phyloP scores from a whole-genome alignment of 2,113 vertebrate genomes.

The Asarcornis scutulata region DNA sequence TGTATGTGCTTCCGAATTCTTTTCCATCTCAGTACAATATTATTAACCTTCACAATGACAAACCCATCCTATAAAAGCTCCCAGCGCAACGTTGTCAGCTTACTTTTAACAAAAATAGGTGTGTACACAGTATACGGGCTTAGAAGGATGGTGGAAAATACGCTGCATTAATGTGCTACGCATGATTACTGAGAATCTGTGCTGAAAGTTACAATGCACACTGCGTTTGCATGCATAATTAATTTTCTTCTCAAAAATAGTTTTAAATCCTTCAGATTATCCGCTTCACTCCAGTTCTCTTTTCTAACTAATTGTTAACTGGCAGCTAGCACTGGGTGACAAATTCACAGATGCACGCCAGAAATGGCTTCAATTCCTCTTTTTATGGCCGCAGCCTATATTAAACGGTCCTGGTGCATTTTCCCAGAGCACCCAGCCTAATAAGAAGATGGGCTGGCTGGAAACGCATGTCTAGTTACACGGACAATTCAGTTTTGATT shows the following conservation, averaged over 20 bases:
- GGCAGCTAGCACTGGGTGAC: not conserved
- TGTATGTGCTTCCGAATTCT: not conserved
- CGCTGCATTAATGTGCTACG: not conserved
- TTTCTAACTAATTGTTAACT: not conserved
- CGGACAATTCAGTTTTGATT: not conserved
- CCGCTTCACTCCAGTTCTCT: not conserved
- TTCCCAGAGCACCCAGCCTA: not conserved
- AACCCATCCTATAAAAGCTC: not conserved
- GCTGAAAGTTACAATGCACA: not conserved
- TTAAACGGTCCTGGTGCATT: not conserved
- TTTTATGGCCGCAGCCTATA: accelerated
- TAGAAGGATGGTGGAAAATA: not conserved
- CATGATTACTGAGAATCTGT: not conserved
- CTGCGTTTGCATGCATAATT: accelerated
- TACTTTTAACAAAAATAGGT: not conserved
- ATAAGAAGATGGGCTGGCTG: not conserved
- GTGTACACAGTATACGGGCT: not conserved
- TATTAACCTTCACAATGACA: not conserved
- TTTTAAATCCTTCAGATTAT: not conserved
- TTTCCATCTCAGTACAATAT: not conserved
- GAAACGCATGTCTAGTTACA: not conserved
- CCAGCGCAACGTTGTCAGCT: not conserved
- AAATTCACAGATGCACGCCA: accelerated
- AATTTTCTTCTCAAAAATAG: not conserved
- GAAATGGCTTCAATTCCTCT: not conserved